These are phyloP conservation scores for Epizoanthus ramosus DNA, from an alignment of 92 coral and sea anemone species.

Conservation along the genomic window DNA sequence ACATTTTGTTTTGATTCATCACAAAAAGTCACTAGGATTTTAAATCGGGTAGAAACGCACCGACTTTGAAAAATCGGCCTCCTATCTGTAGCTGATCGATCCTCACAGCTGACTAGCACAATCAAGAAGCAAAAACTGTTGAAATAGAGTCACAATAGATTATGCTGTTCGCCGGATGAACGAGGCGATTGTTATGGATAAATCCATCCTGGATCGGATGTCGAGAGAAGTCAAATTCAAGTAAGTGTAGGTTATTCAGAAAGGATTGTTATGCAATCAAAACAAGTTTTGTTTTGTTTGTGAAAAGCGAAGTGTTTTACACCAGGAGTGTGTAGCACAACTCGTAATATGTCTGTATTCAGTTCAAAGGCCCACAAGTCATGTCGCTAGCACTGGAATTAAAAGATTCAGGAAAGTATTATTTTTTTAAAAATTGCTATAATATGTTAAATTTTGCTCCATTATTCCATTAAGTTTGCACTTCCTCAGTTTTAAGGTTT, in stretches of 20 bases:
- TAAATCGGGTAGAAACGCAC: neutral
- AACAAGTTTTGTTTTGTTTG: neutral
- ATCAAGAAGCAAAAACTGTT: constrained; percentile 6
- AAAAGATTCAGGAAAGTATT: no score
- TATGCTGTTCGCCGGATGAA: constrained; percentile 4
- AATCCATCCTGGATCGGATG: constrained; percentile 2
- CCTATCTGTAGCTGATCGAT: neutral
- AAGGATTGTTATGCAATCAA: neutral
- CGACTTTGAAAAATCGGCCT: constrained; percentile 1
- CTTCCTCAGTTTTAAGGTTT: no score
- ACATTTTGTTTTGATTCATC: neutral
- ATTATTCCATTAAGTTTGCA: no score
- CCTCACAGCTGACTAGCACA: no score
- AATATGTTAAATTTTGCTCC: no score
- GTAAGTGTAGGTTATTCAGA: neutral
- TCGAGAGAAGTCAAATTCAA: neutral
- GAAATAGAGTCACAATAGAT: constrained; percentile 4
- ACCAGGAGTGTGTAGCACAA: neutral
- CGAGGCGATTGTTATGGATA: constrained; percentile 1
- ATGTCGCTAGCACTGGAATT: neutral
- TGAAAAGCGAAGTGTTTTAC: neutral
- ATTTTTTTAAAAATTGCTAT: no score
- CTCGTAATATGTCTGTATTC: neutral
- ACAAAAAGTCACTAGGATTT: neutral
- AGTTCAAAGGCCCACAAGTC: neutral